A percentile compares a stretch with the other conserved stretches of the same genome.
Evolutionary conservation across 2,888 invertebrate genomes (phyloP).

Genomic region (Amphipoea oculea): DNA sequence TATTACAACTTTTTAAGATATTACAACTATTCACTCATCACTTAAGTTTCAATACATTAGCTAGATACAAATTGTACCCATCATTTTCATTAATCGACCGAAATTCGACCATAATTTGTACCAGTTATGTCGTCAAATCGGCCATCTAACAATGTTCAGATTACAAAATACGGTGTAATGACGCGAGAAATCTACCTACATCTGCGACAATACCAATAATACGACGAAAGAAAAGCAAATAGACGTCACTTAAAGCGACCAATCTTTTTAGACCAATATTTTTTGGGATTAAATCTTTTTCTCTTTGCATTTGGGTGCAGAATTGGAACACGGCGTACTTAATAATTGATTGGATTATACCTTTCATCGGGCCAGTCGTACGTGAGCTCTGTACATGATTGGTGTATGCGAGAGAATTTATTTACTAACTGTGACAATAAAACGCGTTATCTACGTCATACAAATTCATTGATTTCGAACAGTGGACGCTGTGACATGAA

Average conservation of each 20-base stretch:
- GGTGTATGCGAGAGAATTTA: conserved; percentile 81
- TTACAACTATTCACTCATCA: not conserved
- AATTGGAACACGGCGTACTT: conserved; percentile 80
- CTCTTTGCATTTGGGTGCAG: conserved; percentile 79
- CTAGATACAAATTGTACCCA: conserved; percentile 25
- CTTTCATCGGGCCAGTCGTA: conserved; percentile 79
- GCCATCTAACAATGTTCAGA: conserved; percentile 46
- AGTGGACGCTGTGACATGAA: conserved; percentile 74
- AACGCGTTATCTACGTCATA: conserved; percentile 81
- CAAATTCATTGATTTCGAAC: conserved; percentile 80
- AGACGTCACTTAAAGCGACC: conserved; percentile 28
- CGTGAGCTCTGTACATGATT: conserved; percentile 87
- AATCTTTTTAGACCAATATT: conserved; percentile 57
- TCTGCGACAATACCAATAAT: conserved; percentile 43
- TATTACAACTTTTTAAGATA: not conserved
- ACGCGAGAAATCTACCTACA: conserved; percentile 45
- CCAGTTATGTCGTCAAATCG: conserved; percentile 39
- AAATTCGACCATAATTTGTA: conserved; percentile 38
- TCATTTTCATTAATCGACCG: conserved; percentile 42
- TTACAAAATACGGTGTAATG: conserved; percentile 55
- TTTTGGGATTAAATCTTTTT: conserved; percentile 75
- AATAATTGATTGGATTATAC: conserved; percentile 89
- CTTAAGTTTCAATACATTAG: conserved; percentile 45
- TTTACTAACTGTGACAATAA: conserved; percentile 85
- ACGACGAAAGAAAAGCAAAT: conserved; percentile 23